phyloP scores from a whole-genome alignment of 2,797 vertebrate genomes.

The Cuniculus paca region DNA sequence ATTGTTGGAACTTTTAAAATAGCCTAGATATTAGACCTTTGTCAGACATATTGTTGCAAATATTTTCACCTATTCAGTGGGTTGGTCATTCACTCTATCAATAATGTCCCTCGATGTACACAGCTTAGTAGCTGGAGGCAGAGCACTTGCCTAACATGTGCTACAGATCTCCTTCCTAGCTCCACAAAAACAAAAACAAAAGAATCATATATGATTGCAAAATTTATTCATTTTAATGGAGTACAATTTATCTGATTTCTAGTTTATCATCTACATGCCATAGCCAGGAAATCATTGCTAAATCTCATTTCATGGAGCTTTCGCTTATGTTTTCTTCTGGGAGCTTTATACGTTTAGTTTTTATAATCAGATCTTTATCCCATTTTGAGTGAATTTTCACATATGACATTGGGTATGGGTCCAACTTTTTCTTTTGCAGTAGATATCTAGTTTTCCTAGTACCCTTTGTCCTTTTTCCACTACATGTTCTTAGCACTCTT shows the following conservation, averaged over 20 bases:
- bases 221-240: not conserved
- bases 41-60: not conserved
- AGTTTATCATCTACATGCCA: not conserved
- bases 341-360: not conserved
- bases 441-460: not conserved
- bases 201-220: not conserved
- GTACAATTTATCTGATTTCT: not conserved
- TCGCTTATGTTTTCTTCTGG: not conserved
- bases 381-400: conserved; percentile 20
- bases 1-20: not conserved
- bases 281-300: not conserved
- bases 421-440: not conserved
- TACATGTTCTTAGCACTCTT: not conserved
- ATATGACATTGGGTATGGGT: not conserved
- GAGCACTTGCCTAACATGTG: not conserved
- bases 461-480: not conserved
- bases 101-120: not conserved
- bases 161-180: not conserved
- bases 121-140: not conserved
- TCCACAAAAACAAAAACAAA: not conserved
- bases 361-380: not conserved
- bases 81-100: not conserved
- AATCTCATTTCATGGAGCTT: not conserved
- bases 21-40: not conserved
- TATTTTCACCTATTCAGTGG: not conserved